A percentile compares a stretch with the other conserved stretches of the same genome.
Conservation (phyloP, 2,113 vertebrate genomes). For the Oryzias curvinotus region DNA sequence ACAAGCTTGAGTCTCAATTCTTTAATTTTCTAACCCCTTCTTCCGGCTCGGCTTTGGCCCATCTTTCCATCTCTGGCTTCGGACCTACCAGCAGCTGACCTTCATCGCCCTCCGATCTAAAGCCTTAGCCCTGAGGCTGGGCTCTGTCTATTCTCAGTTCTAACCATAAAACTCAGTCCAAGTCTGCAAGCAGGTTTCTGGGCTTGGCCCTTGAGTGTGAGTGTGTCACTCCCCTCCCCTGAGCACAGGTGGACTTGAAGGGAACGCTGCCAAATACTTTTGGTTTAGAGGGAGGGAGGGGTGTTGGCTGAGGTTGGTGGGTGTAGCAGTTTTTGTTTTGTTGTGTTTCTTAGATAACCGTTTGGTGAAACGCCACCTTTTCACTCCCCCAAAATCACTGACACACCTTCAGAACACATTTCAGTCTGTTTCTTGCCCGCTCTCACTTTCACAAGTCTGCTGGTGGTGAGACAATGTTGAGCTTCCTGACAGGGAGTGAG, state of each 20-base stretch:
- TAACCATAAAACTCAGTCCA: conserved; percentile 34
- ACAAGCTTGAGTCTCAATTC: conserved; percentile 5
- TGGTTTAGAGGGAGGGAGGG: conserved; percentile 94
- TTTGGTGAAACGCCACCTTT: conserved; percentile 88
- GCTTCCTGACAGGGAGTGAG: conserved; percentile 72
- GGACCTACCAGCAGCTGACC: not conserved
- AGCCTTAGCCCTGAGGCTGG: conserved; percentile 10
- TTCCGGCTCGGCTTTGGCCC: conserved; percentile 15
- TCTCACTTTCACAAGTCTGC: conserved; percentile 77
- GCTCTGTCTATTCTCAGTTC: conserved; percentile 25
- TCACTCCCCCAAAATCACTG: conserved; percentile 85
- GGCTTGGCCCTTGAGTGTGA: conserved; percentile 57
- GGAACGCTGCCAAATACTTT: conserved; percentile 93
- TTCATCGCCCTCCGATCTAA: conserved; percentile 11
- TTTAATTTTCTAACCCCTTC: conserved; percentile 6
- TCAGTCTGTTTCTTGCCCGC: conserved; percentile 53
- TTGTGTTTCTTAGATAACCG: conserved; percentile 81
- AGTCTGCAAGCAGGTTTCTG: conserved; percentile 60
- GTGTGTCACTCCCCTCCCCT: conserved; percentile 75
- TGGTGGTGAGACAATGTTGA: conserved; percentile 60
- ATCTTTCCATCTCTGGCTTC: conserved; percentile 6
- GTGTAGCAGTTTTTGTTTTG: conserved; percentile 85
- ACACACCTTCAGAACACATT: conserved; percentile 84
- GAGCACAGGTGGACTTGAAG: conserved; percentile 91
- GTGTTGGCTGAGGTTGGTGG: conserved; percentile 76